Evolutionary conservation across 2,113 vertebrate species (phyloP), one percentile per base, ranked within the genome.

Genomic region (Scartelaos histophorus): DNA sequence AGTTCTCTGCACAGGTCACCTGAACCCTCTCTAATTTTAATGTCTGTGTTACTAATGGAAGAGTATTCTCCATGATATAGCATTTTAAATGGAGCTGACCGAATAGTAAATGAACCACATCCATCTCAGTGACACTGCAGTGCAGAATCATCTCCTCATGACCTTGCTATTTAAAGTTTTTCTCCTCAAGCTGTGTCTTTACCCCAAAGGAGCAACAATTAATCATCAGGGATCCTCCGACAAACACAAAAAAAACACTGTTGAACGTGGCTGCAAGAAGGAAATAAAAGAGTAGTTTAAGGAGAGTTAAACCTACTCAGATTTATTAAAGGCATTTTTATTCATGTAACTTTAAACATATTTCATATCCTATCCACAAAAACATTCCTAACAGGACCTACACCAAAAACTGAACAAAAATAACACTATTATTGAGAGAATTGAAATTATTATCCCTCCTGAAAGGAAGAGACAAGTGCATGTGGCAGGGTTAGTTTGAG

Each of bases 51-150:
- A 84, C 84, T 87, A 87, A 88, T 88, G 82, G 84, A 88, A 89
- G 86, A 38, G 82, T 84, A 79, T 90, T 82, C 85, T 82, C 69
- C 77, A 80, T 84, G 88, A 91, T 90, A 82, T 79, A 90, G 85
- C 88, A 81, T 89, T 90, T 90, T 89, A 89, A 91, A 92, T 89
- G 85, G 86, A 87, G 85, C 90, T 91, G 89, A 91, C 89, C 21
- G 80, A 90, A 90, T 90, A 84, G 84, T 84, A 92, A 90, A 91
- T 92, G 86, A 91, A 88, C 86, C 83, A 83, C 90, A 92, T 92
- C 89, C 86, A 88, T 92, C 90, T 92, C 86, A 69, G 80, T 91
- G 90, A 91, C 91, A 90, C 77, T 85, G 89, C 85, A 78, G 82
- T 71, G 82, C 85, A 88, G 84, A 89, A 88, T 84, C 83, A 74